Conservation (phyloP, 2,797 vertebrate genomes). For the Dendrocincla fuliginosa region DNA sequence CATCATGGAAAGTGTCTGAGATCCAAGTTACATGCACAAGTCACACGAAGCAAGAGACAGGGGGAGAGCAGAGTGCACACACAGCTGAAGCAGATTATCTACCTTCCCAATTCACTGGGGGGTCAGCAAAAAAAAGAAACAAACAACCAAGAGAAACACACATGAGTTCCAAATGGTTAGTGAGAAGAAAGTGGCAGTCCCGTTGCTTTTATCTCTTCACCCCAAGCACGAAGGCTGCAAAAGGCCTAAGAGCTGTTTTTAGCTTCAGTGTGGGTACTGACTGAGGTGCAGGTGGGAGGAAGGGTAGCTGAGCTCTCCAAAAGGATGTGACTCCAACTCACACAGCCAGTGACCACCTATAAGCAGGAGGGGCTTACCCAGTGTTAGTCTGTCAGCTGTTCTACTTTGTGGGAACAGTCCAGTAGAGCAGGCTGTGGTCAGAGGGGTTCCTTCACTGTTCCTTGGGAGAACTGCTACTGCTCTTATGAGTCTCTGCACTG, state of each 20-base stretch:
- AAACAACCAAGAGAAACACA: conserved; percentile 63
- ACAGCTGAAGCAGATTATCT: conserved; percentile 70
- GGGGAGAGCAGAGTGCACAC: conserved; percentile 43
- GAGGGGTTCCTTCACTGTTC: neutral
- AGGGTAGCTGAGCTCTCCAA: neutral
- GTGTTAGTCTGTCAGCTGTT: neutral
- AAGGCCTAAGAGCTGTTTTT: neutral
- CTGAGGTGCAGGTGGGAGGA: neutral
- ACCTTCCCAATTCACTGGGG: conserved; percentile 75
- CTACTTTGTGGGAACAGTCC: neutral
- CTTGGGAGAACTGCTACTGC: neutral
- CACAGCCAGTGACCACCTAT: neutral
- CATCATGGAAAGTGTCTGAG: conserved; percentile 59
- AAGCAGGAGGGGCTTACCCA: neutral
- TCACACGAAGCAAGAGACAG: conserved; percentile 58
- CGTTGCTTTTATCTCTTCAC: neutral
- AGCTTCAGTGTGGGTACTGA: neutral
- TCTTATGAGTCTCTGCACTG: neutral
- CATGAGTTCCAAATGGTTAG: conserved; percentile 53
- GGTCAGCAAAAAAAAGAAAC: conserved; percentile 48
- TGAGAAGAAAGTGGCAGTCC: neutral
- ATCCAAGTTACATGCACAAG: conserved; percentile 67
- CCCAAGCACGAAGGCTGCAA: neutral
- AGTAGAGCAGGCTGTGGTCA: neutral
- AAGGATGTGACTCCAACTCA: neutral